Evolutionary conservation across 2,797 vertebrate genomes (phyloP), one percentile per base, ranked within the genome.

Genomic region (Chaenodraco wilsoni): DNA sequence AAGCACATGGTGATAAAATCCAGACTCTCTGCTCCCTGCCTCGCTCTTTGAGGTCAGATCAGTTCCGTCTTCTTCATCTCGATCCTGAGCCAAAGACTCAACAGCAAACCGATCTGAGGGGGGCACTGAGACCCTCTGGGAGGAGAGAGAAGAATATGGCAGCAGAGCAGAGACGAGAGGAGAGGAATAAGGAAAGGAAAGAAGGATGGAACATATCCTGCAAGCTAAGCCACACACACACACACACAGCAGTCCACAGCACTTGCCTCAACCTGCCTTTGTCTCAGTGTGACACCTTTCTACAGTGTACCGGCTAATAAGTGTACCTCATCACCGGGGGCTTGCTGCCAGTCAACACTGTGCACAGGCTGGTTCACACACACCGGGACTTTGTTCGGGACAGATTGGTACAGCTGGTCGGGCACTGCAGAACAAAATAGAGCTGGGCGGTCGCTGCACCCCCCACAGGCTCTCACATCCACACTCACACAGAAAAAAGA

Each of bases 41-140:
- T 84, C 60, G 0, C 43, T 85, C 73, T 89, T 78, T 84, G 83
- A 85, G 83, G 79, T 84, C 84, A 85, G 71, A 87, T 84, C 78
- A 76, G 71, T 23, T 82, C 82, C 70, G 68, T 84, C 83, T 81
- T 84, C 58, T 81, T 74, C 62, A 49, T 52, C 66, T 81, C 86
- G 82, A 91, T 67, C 68, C 52, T 7, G 27, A 45, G 88, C 88
- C 87, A 91, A 78, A 80, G 84, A 88, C 85, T 85, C 78, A 80
- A 77, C 72, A 84, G 83, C 81, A 92, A 93, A 93, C 50, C 87
- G 90, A 95, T 93, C 84, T 65, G 54, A 75, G 78, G 9, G 74
- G 84, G 91, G 83, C 65, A 93, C 84, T 87, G 83, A 84, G 70
- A 74, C 74, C 92, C 90, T 88, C 81, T 87, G 82, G 89, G 92